These are phyloP conservation scores for Pagrus major DNA, from an alignment of 2,113 vertebrate species.

Conservation along the genomic window DNA sequence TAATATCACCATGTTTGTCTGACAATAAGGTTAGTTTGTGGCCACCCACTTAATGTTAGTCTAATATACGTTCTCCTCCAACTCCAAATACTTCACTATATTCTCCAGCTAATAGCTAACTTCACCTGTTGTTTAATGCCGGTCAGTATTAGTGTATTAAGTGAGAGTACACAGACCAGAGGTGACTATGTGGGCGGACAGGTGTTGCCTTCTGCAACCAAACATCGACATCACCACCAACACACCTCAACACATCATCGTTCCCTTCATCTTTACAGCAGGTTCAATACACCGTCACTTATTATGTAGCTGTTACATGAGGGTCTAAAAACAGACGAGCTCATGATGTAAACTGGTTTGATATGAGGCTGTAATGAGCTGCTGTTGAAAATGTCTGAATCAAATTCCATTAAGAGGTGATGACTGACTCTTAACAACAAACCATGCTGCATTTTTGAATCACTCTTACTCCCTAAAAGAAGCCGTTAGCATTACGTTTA, in stretches of 20 bases:
- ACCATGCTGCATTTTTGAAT: not conserved
- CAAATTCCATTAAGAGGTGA: conserved; percentile 26
- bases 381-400: conserved; percentile 22
- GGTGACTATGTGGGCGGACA: not conserved
- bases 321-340: not conserved
- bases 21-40: no score
- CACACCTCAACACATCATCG: conserved; percentile 14
- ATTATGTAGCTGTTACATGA: conserved; percentile 20
- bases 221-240: not conserved
- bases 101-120: no score
- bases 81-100: no score
- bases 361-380: conserved; percentile 7
- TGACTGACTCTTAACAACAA: conserved; percentile 17
- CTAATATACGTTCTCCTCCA: no score
- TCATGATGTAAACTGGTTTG: conserved; percentile 7
- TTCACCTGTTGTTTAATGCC: no score
- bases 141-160: not conserved
- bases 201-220: not conserved
- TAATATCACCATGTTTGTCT: no score
- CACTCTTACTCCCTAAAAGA: not conserved
- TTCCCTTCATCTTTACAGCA: not conserved
- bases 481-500: not conserved
- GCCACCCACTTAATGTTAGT: no score
- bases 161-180: not conserved
- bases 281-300: not conserved